A percentile compares a stretch with the other conserved stretches of the same genome.
phyloP scores from a whole-genome alignment of 2,797 vertebrate species.

The Poeciliopsis paucimaculata region DNA sequence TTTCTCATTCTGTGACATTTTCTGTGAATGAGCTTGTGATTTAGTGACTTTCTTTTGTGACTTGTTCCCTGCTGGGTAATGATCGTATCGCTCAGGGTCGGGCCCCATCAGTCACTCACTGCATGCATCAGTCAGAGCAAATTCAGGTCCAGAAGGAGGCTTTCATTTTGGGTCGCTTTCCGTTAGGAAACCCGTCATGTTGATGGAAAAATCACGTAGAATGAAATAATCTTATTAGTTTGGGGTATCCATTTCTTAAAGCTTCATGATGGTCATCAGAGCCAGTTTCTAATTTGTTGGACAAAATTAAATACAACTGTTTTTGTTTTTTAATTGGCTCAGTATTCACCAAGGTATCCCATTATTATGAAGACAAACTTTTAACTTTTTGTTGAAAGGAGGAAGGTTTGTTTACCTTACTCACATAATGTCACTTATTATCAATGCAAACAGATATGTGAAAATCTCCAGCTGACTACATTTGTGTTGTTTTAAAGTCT shows the following conservation, averaged over 20 bases:
- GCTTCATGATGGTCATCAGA: not conserved
- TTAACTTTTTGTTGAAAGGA: not conserved
- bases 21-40: not conserved
- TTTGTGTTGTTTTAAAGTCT: not conserved
- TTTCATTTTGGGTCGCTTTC: not conserved
- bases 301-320: not conserved
- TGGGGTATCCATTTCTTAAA: not conserved
- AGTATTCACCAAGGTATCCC: not conserved
- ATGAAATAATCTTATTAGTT: not conserved
- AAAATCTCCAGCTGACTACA: not conserved
- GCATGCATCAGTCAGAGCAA: not conserved
- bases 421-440: not conserved
- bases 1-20: not conserved
- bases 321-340: not conserved
- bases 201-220: not conserved
- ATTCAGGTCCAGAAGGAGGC: not conserved
- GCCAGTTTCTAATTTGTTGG: not conserved
- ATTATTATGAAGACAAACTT: not conserved
- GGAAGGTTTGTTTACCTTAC: not conserved
- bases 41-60: not conserved
- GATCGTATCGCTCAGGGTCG: not conserved
- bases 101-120: not conserved
- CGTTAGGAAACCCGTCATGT: not conserved
- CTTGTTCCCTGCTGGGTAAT: not conserved
- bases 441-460: not conserved